Percentiles rank a stretch among this genome's conserved stretches.
Evolutionary conservation across 2,888 invertebrate genomes (phyloP).

Genomic region (Mesorhabditis belari): DNA sequence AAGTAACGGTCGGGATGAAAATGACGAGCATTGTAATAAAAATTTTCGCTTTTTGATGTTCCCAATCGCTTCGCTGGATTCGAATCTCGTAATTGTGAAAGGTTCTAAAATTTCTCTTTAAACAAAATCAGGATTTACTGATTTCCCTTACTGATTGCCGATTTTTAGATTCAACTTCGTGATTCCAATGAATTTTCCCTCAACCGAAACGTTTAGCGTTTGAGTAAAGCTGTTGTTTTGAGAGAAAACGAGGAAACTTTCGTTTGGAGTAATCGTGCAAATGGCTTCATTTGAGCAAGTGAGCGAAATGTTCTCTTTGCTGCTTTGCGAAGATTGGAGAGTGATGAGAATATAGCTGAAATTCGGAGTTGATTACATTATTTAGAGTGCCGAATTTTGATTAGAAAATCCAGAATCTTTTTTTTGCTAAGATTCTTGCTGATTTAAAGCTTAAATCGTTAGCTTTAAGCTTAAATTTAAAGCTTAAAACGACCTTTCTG

Average conservation of each 20-base stretch:
- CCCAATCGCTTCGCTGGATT: background rate
- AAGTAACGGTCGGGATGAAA: constrained; percentile 53
- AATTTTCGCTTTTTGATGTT: constrained; percentile 8
- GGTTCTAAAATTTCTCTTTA: too few relatives aligned
- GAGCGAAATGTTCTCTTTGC: background rate
- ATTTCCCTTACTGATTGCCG: too few relatives aligned
- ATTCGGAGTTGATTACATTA: too few relatives aligned
- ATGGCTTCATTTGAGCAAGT: background rate
- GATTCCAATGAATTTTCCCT: background rate
- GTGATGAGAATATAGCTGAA: too few relatives aligned
- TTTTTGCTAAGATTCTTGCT: too few relatives aligned
- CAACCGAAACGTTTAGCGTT: background rate
- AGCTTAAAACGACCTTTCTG: too few relatives aligned
- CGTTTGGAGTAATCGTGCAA: background rate
- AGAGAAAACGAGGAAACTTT: background rate
- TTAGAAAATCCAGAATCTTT: too few relatives aligned
- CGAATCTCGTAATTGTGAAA: background rate
- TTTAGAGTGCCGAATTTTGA: too few relatives aligned
- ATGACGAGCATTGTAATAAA: constrained; percentile 53
- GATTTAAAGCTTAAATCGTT: too few relatives aligned
- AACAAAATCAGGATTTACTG: too few relatives aligned
- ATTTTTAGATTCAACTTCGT: background rate
- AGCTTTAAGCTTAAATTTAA: too few relatives aligned
- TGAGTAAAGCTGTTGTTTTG: background rate
- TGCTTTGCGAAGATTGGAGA: background rate